These are phyloP conservation scores for Drosophila kurseongensis DNA, from an alignment of 1,140 invertebrate species.

Conservation along the genomic window DNA sequence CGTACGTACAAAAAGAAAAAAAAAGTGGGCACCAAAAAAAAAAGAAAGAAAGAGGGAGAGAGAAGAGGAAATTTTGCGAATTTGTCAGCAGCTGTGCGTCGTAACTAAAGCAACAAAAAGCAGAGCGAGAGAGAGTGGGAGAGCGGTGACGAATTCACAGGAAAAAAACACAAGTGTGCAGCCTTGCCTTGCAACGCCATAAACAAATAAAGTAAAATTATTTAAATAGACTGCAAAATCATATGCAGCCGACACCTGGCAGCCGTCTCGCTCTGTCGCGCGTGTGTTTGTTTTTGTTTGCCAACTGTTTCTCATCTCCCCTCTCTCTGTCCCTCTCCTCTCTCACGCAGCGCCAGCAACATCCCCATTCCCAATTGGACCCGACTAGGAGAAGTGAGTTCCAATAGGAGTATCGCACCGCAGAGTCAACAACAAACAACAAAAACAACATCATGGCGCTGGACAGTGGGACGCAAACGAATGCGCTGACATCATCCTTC, in stretches of 20 bases:
- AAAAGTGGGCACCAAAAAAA: slow-evolving; percentile 44
- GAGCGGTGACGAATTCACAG: slow-evolving; percentile 23
- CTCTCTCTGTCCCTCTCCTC: slow-evolving; percentile 4
- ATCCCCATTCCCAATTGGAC: slow-evolving; percentile 34
- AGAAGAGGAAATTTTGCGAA: slow-evolving; percentile 18
- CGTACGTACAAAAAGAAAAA: slow-evolving; percentile 35
- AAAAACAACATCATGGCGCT: slow-evolving; percentile 66
- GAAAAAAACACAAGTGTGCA: slow-evolving; percentile 10
- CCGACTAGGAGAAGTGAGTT: slow-evolving; percentile 14
- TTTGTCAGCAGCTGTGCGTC: slow-evolving; percentile 62
- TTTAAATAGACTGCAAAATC: slow-evolving; percentile 60
- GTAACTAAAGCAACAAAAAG: slow-evolving; percentile 48
- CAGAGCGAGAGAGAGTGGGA: slow-evolving; percentile 1
- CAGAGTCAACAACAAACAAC: slow-evolving; percentile 2
- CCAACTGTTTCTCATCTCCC: slow-evolving; percentile 44
- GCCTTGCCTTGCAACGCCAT: slow-evolving; percentile 16
- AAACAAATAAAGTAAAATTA: slow-evolving; percentile 51
- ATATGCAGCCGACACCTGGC: slow-evolving; percentile 61
- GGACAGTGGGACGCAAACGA: slow-evolving; percentile 77
- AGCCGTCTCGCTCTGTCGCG: slow-evolving; percentile 30
- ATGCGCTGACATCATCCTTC: slow-evolving; percentile 84
- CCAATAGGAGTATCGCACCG: slow-evolving; percentile 26
- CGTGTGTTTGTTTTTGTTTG: slow-evolving; percentile 38
- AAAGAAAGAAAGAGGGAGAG: slow-evolving; percentile 19
- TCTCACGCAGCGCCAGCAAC: slow-evolving; percentile 34